Conservation (phyloP, 2,113 vertebrate genomes). For the Cervus canadensis region DNA sequence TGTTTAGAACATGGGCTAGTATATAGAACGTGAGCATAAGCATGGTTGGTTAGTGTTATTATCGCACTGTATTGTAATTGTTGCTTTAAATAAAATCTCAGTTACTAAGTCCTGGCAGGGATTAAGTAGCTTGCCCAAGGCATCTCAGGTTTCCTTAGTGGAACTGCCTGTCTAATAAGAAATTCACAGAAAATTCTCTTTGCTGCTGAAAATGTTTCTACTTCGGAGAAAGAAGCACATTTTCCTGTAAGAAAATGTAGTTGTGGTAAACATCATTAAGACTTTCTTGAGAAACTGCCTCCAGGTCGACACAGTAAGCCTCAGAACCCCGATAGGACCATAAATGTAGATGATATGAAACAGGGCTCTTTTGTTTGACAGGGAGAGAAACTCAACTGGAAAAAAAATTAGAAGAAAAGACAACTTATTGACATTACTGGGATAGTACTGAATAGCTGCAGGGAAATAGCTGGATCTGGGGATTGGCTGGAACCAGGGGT, state of each 20-base stretch:
- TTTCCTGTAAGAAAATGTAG: not conserved
- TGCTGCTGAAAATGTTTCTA: not conserved
- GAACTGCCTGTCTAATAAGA: not conserved
- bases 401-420: not conserved
- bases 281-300: not conserved
- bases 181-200: not conserved
- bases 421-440: not conserved
- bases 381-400: not conserved
- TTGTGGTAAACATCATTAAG: not conserved
- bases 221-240: not conserved
- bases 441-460: not conserved
- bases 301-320: not conserved
- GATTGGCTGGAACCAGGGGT: rapidly evolving
- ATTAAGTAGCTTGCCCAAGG: not conserved
- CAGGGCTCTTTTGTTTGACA: not conserved
- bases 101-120: no score
- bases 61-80: not conserved
- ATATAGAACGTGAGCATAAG: not conserved
- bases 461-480: not conserved
- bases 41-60: not conserved
- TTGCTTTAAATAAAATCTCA: not conserved
- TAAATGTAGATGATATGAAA: not conserved
- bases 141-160: not conserved
- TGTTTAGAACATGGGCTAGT: not conserved
- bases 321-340: not conserved